Conservation (phyloP, 2,797 vertebrate species). For the Discoglossus pictus region DNA sequence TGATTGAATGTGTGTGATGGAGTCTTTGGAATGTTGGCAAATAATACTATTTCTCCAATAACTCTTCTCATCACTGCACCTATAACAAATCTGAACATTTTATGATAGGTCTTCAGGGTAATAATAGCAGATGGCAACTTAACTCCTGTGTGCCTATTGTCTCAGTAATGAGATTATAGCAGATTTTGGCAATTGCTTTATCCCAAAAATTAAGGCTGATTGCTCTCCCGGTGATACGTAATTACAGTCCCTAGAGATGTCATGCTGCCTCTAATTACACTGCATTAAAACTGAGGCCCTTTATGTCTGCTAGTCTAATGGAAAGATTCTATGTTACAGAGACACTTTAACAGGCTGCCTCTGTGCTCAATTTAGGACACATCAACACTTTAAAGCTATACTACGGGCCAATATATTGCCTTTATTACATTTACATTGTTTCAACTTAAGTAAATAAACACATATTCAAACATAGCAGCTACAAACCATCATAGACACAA, state of each 20-base stretch:
- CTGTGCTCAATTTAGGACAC: no score
- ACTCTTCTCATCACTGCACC: no score
- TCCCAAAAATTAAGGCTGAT: slow-evolving; percentile 8
- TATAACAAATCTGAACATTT: slow-evolving; percentile 5
- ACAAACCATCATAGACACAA: no score
- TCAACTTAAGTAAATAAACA: no score
- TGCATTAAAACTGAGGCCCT: slow-evolving; percentile 38
- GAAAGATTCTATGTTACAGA: slow-evolving; percentile 17
- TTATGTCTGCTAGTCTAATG: slow-evolving; percentile 35
- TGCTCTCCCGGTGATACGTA: slow-evolving; percentile 30
- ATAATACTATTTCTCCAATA: no score
- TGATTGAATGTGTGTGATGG: no score
- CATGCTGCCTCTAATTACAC: slow-evolving; percentile 36
- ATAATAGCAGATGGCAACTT: slow-evolving; percentile 15
- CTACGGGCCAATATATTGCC: no score
- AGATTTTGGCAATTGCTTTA: slow-evolving; percentile 12
- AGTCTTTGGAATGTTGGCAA: no score
- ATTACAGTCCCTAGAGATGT: slow-evolving; percentile 34
- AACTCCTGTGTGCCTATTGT: slow-evolving; percentile 7
- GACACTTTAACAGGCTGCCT: background rate
- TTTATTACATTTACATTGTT: no score
- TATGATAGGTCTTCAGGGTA: slow-evolving; percentile 13
- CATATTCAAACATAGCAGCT: no score
- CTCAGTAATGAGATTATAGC: slow-evolving; percentile 15
- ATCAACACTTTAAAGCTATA: no score